Evolutionary conservation across 2,113 vertebrate species (phyloP), one percentile per base, ranked within the genome.

Genomic region (Actinemys pallida): DNA sequence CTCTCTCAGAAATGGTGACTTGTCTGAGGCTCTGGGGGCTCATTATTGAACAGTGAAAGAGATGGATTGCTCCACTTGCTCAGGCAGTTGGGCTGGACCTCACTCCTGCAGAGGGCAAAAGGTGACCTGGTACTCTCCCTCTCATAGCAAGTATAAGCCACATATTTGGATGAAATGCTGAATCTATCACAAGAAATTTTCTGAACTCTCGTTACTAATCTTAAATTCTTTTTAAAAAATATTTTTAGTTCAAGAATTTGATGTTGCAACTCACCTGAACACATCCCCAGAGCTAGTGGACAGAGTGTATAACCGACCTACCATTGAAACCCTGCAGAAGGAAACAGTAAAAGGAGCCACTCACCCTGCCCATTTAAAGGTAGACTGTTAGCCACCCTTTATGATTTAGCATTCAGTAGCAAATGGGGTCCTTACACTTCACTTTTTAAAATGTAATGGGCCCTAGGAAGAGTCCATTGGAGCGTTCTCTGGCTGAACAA

Each of bases 291-390:
- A 99, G 95, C 97, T 99, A 2, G 97, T 99, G 29, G 94, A 97
- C 50, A 96, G 99, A 97, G 98, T 98, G 80, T 99, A 98, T 97
- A 99, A 99, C 96, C 98, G 99, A 88, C 99, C 99, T 0, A 99
- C 98, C 31, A 90, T 99, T 87, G 97, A 99, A 65, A 99, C 98
- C 0, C 93, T 99, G 97, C 98, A 98, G 97, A 99, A 97, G 0
- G 98, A 98, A 87, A 95, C 96, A 14, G 97, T 99, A 94, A 98
- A 98, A 91, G 99, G 99, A 95, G 95, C 97, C 20, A 98, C 98
- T 16, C 79, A 96, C 1, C 93, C 97, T 49, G 25, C 0, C 19
- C 92, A 3, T 29, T 35, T 99, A 5, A 93, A 98, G 98, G 99
- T 99, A 59, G 83, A 42, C 57, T 84, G 72, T 56, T 47, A 86